These are phyloP conservation scores for Ephestia elutella DNA, from an alignment of 1,140 invertebrate species.

Conservation along the genomic window DNA sequence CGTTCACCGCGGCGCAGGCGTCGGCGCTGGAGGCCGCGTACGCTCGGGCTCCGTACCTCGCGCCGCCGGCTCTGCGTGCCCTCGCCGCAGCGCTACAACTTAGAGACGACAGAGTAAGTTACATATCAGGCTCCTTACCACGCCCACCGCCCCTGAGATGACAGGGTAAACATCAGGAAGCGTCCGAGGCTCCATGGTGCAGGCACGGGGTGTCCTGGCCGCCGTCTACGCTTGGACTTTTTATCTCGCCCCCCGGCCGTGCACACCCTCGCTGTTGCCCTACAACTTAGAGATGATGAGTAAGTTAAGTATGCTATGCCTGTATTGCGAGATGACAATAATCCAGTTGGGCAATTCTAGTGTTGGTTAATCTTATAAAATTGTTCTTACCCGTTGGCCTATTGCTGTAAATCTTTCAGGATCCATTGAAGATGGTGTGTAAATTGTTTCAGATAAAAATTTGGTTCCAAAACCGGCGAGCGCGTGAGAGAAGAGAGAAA, in stretches of 20 bases:
- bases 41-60: constrained; percentile 70
- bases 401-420: neutral
- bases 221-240: constrained; percentile 72
- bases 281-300: constrained; percentile 58
- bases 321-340: no score
- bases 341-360: no score
- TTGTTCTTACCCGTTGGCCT: no score
- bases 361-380: no score
- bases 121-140: no score
- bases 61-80: constrained; percentile 54
- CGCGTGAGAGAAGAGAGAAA: constrained; percentile 78
- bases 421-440: neutral
- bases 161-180: no score
- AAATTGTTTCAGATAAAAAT: constrained; percentile 79
- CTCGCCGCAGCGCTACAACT: constrained; percentile 56
- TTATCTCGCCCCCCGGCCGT: constrained; percentile 68
- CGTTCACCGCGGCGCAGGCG: constrained; percentile 72
- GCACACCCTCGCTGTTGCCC: constrained; percentile 51
- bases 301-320: constrained; percentile 19
- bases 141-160: no score
- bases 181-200: no score
- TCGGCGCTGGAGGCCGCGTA: constrained; percentile 73
- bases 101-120: constrained; percentile 50
- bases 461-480: constrained; percentile 85
- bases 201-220: constrained; percentile 72